Evolutionary conservation across 2,797 vertebrate genomes (phyloP), one percentile per base, ranked within the genome.

Genomic region (Margarornis squamiger): DNA sequence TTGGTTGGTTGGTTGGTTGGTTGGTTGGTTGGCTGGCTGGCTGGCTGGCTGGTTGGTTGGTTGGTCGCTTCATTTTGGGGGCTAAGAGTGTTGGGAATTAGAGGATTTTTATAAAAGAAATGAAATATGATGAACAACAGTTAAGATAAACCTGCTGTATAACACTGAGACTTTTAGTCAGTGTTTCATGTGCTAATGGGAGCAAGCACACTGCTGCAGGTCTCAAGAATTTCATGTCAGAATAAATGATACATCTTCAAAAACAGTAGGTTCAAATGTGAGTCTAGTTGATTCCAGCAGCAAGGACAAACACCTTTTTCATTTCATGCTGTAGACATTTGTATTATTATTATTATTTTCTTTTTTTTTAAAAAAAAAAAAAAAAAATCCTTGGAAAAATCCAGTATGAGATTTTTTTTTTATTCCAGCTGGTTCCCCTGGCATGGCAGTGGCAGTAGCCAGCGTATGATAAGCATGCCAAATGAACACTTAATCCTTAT

Each of bases 401-500:
- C 73, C 43, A 91, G 34, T 72, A 79, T 54, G 61, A 79, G 41
- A 78, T 52, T 88, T 41, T 16, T 16, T 16, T 41, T 97, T 89
- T 58, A 70, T 52, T 90, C 65, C 55, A 97, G 82, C 63, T 96
- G 46, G 41, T 86, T 96, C 66, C 34, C 54, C 24, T 82, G 78
- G 84, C 82, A 95, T 41, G 92, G 70, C 17, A 87, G 38, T 41
- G 92, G 70, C 17, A 87, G 38, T 93, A 96, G 63, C 68, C 85
- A 95, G 66, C 5, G 8, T 94, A 85, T 63, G 66, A 95, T 87
- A 91, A 92, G 32, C 52, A 94, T 92, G 83, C 80, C 94, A 96
- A 93, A 93, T 83, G 41, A 93, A 85, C 77, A 92, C 24, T 96
- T 97, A 96, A 94, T 94, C 63, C 46, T 95, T 95, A 92, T 87